Evolutionary conservation across 2,888 invertebrate genomes (phyloP), one percentile per base, ranked within the genome.

Genomic region (Callyntrura sp.): DNA sequence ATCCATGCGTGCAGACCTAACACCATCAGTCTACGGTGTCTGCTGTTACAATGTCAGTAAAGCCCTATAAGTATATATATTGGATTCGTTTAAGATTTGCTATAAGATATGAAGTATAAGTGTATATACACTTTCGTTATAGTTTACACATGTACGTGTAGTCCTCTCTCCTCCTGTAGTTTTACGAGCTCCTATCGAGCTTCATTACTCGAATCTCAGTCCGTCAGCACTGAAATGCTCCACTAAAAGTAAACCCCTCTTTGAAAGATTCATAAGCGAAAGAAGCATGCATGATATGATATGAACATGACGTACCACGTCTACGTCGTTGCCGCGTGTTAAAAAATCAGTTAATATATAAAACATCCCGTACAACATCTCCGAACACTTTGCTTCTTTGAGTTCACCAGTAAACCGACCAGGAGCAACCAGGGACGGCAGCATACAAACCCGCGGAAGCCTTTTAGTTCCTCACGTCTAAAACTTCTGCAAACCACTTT

Each of bases 301-400:
- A 12, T 8, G 28, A n/a, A 35, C 14, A 25, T 25, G 68, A n/a
- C n/a, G n/a, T n/a, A n/a, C n/a, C n/a, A n/a, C n/a, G n/a, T n/a
- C 12, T 35, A 14, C 68, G 14, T 23, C 62, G 25, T 65, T 11
- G 68, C 68, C 14, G 35, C 35, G 35, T 68, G 68, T n/a, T 68
- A 68, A 87, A 86, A 86, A 60, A 25, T 28, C 55, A 70, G 81
- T 70, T 82, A 81, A 51, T 79, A 85, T 45, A 87, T 87, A 87
- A 81, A 87, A 70, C 87, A 70, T 28, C 57, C 55, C 70, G 87
- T 17, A 65, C 45, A 55, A 62, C 87, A n/a, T 70, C 87, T 81
- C 87, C 87, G 81, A 87, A 87, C 87, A 87, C 57, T 48, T 85
- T 62, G 62, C 57, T 51, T 85, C 57, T 51, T 85, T 68, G 70